Evolutionary conservation across 2,113 vertebrate genomes (phyloP).

Genomic region (Excalfactoria chinensis): DNA sequence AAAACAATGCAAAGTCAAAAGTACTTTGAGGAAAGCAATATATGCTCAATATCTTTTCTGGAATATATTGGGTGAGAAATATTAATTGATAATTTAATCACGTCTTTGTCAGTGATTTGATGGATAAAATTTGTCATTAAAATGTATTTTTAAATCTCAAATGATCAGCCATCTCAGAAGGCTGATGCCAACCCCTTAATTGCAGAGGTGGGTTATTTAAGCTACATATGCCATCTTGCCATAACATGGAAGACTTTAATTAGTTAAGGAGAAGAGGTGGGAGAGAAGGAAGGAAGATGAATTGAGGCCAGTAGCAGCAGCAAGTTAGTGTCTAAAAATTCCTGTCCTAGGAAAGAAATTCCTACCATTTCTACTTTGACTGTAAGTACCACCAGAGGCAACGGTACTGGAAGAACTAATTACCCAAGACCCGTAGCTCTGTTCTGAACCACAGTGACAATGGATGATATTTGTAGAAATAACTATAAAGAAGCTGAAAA

Average conservation of each 20-base stretch:
- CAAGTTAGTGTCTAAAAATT: background rate
- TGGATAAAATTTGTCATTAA: background rate
- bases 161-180: conserved; percentile 19
- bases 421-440: background rate
- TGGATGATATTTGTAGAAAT: background rate
- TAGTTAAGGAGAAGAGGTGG: background rate
- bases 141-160: conserved; percentile 34
- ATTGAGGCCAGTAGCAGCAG: conserved; percentile 8
- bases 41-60: conserved; percentile 15
- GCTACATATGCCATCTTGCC: conserved; percentile 22
- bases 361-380: background rate
- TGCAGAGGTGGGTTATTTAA: conserved; percentile 41
- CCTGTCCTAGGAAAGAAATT: background rate
- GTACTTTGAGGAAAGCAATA: background rate
- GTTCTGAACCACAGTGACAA: background rate
- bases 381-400: background rate
- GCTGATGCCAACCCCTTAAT: conserved; percentile 44
- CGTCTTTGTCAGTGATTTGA: conserved; percentile 18
- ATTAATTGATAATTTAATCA: conserved; percentile 57
- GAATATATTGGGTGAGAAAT: background rate
- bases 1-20: background rate
- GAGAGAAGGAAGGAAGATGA: conserved; percentile 6
- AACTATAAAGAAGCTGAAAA: background rate
- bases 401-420: background rate
- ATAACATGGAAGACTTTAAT: conserved; percentile 55